phyloP scores from a whole-genome alignment of 2,113 vertebrate genomes.

The Bubo scandiacus region DNA sequence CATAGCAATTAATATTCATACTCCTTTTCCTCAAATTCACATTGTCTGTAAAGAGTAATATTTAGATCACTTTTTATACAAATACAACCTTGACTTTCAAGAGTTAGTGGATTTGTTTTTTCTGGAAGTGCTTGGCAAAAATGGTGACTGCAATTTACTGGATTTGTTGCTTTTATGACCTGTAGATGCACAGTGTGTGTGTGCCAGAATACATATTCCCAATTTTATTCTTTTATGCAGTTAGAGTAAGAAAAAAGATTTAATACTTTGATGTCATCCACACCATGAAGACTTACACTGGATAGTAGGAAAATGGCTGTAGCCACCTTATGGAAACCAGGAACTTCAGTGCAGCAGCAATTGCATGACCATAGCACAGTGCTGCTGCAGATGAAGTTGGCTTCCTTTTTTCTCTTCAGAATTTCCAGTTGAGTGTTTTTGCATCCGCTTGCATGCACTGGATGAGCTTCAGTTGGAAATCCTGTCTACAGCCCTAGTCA shows the following conservation, averaged over 20 bases:
- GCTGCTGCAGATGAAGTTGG: not conserved
- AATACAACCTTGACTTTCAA: not conserved
- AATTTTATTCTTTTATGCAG: not conserved
- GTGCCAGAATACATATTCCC: not conserved
- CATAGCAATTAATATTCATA: not conserved
- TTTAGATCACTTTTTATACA: not conserved
- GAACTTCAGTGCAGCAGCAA: not conserved
- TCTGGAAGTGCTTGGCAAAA: conserved; percentile 4
- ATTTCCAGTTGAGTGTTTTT: not conserved
- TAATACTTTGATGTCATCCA: not conserved
- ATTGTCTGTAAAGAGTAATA: not conserved
- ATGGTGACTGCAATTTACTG: not conserved
- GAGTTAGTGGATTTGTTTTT: not conserved
- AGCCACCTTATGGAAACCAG: not conserved
- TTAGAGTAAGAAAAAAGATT: not conserved
- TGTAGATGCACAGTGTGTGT: not conserved
- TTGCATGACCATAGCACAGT: not conserved
- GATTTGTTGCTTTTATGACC: conserved; percentile 47
- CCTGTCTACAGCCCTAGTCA: not conserved
- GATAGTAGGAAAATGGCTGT: not conserved
- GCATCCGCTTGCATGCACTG: not conserved
- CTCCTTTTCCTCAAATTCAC: not conserved
- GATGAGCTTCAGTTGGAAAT: not conserved
- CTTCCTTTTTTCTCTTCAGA: not conserved
- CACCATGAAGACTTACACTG: not conserved